Base-by-base conservation (phyloP, 92 coral and sea anemone genomes). In the Porites divaricata region DNA sequence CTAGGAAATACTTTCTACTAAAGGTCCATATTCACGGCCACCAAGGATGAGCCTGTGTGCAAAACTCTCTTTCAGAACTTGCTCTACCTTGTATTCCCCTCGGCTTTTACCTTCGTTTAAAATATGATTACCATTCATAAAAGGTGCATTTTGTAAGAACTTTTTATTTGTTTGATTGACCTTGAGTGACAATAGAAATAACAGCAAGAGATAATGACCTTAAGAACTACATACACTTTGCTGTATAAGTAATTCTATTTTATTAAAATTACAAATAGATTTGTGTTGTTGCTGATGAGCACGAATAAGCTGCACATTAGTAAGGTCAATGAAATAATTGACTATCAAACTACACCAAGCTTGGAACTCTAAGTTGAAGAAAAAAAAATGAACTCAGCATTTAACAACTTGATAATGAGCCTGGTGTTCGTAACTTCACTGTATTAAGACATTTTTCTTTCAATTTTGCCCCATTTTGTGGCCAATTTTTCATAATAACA, bases 91-190 rank as follows among this genome's bases (percentile, higher is more conserved):
- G 5, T 5, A 6, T 35, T 35, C 45, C 45, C 45, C 45, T 35
- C 4, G 3, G 45, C 6, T 35, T 35, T 35, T 6, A 4, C 45
- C 0, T 35, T 5, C 45, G 0, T 35, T 35, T 35, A 35, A 35
- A 35, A 35, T 35, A 35, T 35, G 45, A 35, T 35, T 35, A 35
- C 45, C 6, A 35, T 6, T 35, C 45, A 35, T 35, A 35, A 4
- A 35, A 35, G 45, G 45, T 56, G 50, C 77, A 72, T 51, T 72
- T 72, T 72, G 26, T 72, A 72, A 23, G 77, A 72, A 72, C 77
- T 72, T 61, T 72, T 72, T 72, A 72, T 72, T 51, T 41, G 52
- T 8, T 70, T 72, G 59, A 45, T 49, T 72, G 54, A 51, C 77
- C 77, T 72, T 50, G 62, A 72, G 63, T 24, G 12, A 72, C 50